Evolutionary conservation across 2,113 vertebrate species (phyloP).

Genomic region (Oncorhynchus clarkii): DNA sequence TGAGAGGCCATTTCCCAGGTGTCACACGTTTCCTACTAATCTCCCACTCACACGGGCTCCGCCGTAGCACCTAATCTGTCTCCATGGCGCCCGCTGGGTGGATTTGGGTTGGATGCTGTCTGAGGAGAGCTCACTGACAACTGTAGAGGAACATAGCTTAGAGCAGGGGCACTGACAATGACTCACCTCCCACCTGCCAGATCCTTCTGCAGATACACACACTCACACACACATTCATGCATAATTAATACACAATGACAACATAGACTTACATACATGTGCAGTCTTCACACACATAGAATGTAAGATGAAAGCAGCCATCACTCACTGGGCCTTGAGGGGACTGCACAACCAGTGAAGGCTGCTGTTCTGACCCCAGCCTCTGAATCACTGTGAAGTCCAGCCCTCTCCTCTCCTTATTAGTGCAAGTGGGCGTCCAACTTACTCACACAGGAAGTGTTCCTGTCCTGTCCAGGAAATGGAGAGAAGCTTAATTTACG

Average conservation of each 20-base stretch:
- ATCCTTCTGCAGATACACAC: background rate
- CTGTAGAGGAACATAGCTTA: slow-evolving; percentile 2
- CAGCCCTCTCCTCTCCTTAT: too few relatives aligned
- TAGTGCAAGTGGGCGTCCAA: too few relatives aligned
- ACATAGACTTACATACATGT: background rate
- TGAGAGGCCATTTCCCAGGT: background rate
- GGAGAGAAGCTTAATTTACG: slow-evolving; percentile 38
- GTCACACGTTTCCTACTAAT: background rate
- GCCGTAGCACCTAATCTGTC: background rate
- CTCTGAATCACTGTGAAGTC: too few relatives aligned
- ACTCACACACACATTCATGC: background rate
- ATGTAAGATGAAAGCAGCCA: background rate
- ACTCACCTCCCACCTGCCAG: background rate
- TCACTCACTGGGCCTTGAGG: too few relatives aligned
- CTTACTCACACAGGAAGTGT: too few relatives aligned
- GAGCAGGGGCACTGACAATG: background rate
- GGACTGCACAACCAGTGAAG: background rate
- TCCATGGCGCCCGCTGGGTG: background rate
- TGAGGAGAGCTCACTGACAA: slow-evolving; percentile 1
- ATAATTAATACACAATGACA: background rate
- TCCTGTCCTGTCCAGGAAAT: too few relatives aligned
- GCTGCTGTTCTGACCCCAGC: too few relatives aligned
- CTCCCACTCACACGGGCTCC: background rate
- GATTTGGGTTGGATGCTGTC: background rate
- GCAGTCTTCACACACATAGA: background rate